These are phyloP conservation scores for Enteromius argenteus DNA, from an alignment of 2,797 vertebrate genomes.

Conservation along the genomic window DNA sequence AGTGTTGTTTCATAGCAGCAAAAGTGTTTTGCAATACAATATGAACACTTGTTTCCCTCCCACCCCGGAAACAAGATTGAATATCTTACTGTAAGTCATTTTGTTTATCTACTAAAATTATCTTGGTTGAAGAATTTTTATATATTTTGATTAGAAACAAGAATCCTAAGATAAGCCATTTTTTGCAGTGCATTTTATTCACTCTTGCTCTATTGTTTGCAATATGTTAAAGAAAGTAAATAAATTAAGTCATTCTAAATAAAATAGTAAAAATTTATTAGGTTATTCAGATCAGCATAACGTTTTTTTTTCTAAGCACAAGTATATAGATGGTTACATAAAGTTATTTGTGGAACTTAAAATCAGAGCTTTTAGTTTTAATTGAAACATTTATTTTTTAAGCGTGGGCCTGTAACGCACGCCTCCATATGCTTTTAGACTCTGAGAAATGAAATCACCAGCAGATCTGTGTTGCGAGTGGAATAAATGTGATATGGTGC, in stretches of 20 bases:
- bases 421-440: not conserved
- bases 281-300: not conserved
- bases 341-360: not conserved
- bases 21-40: no score
- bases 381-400: not conserved
- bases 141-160: no score
- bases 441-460: not conserved
- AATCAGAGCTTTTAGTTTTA: constrained; percentile 16
- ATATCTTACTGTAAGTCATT: no score
- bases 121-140: no score
- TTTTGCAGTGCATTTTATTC: not conserved
- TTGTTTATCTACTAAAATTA: no score
- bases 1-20: no score
- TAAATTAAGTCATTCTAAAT: not conserved
- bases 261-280: not conserved
- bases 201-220: not conserved
- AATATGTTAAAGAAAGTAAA: not conserved
- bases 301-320: not conserved
- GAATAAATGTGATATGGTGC: not conserved
- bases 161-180: no score
- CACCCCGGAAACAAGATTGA: no score
- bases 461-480: constrained; percentile 5
- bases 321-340: not conserved
- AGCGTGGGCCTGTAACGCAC: not conserved
- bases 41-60: no score